Conservation (phyloP, 2,888 invertebrate genomes). For the Miltochrista miniata region DNA sequence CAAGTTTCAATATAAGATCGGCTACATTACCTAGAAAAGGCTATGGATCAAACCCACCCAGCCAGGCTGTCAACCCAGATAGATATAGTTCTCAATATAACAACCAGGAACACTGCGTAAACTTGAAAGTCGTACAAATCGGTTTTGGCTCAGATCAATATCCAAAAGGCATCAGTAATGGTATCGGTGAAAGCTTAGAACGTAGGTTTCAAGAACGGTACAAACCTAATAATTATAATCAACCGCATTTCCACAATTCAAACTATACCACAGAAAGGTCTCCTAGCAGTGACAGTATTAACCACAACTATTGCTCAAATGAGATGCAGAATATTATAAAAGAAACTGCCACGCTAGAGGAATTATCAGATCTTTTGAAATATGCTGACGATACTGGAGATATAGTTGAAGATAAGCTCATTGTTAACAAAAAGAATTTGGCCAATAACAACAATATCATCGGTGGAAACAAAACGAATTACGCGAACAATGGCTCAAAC, state of each 20-base stretch:
- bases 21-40: conserved; percentile 90
- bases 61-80: conserved; percentile 74
- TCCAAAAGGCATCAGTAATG: conserved; percentile 81
- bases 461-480: conserved; percentile 73
- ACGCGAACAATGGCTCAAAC: conserved; percentile 88
- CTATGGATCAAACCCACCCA: conserved; percentile 71
- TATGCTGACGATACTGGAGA: conserved; percentile 89
- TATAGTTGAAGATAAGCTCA: conserved; percentile 75
- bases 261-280: conserved; percentile 74
- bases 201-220: conserved; percentile 80
- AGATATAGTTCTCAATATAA: conserved; percentile 81
- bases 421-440: conserved; percentile 77
- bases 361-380: conserved; percentile 87
- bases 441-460: conserved; percentile 72
- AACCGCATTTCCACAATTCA: conserved; percentile 68
- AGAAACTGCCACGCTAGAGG: conserved; percentile 87
- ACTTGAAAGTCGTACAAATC: conserved; percentile 85
- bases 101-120: conserved; percentile 80
- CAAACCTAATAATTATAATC: conserved; percentile 72
- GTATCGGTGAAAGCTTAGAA: conserved; percentile 72
- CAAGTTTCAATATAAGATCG: conserved; percentile 82
- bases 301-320: conserved; percentile 72
- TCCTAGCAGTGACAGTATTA: conserved; percentile 74
- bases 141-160: conserved; percentile 84
- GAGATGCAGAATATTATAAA: conserved; percentile 75